A percentile compares a stretch with the other conserved stretches of the same genome.
Evolutionary conservation across 2,888 invertebrate genomes (phyloP).

Genomic region (Salticus scenicus): DNA sequence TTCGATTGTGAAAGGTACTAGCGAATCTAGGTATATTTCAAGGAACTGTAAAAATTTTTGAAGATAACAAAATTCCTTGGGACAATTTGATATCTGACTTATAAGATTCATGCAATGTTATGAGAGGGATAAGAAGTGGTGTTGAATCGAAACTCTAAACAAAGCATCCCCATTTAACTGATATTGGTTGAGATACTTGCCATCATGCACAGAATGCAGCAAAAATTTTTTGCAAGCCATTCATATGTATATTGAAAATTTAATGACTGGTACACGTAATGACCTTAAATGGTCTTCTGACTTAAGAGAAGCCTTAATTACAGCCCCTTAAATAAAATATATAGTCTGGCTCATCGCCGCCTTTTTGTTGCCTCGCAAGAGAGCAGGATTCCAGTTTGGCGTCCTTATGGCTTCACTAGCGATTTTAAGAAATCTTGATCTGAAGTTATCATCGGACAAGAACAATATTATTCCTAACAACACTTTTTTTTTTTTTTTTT

Average conservation of each 20-base stretch:
- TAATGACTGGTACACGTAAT: not conserved
- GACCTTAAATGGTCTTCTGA: not conserved
- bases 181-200: too few species aligned
- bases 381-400: too few species aligned
- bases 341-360: too few species aligned
- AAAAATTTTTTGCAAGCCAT: not conserved
- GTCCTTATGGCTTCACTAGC: too few species aligned
- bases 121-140: not conserved
- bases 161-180: not conserved
- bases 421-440: too few species aligned
- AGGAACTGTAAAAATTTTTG: not conserved
- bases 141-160: not conserved
- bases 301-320: not conserved
- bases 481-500: too few species aligned
- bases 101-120: not conserved
- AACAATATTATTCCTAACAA: too few species aligned
- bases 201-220: not conserved
- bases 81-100: not conserved
- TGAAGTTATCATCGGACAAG: too few species aligned
- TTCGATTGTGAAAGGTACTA: not conserved
- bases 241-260: not conserved
- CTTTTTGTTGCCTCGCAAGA: too few species aligned
- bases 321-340: not conserved
- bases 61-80: conserved; percentile 9
- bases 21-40: not conserved